These are phyloP conservation scores for rat (Rattus norvegicus) DNA, from an alignment of 2,113 vertebrate species.

Conservation along the genomic window DNA sequence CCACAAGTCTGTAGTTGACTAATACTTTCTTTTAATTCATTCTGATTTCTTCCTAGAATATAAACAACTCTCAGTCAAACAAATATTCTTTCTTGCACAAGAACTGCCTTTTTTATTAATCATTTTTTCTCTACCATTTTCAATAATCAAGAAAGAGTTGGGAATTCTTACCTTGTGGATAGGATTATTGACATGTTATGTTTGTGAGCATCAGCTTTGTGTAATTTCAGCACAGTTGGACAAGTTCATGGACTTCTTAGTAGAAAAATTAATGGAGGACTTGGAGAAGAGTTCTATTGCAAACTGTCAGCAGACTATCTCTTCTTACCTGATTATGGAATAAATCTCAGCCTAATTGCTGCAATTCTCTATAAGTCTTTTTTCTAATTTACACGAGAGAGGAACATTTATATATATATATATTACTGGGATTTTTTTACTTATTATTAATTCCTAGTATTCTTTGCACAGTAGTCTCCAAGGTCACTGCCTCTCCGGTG, in stretches of 20 bases:
- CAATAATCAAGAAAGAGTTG: neutral
- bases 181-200: neutral
- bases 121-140: neutral
- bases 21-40: neutral
- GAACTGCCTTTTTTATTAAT: neutral
- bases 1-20: neutral
- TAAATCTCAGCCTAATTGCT: neutral
- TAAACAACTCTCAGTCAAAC: neutral
- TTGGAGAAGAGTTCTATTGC: neutral
- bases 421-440: neutral
- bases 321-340: neutral
- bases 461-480: neutral
- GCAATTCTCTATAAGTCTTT: neutral
- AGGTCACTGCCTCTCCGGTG: neutral
- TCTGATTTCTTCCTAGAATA: neutral
- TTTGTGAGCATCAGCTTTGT: neutral
- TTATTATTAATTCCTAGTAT: neutral
- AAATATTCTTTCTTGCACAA: neutral
- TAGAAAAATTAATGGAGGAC: neutral
- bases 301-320: neutral
- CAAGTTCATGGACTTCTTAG: neutral
- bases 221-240: neutral
- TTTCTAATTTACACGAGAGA: neutral
- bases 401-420: neutral
- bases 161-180: neutral